Evolutionary conservation across 2,113 vertebrate species (phyloP).

Genomic region (Tachuris rubrigastra): DNA sequence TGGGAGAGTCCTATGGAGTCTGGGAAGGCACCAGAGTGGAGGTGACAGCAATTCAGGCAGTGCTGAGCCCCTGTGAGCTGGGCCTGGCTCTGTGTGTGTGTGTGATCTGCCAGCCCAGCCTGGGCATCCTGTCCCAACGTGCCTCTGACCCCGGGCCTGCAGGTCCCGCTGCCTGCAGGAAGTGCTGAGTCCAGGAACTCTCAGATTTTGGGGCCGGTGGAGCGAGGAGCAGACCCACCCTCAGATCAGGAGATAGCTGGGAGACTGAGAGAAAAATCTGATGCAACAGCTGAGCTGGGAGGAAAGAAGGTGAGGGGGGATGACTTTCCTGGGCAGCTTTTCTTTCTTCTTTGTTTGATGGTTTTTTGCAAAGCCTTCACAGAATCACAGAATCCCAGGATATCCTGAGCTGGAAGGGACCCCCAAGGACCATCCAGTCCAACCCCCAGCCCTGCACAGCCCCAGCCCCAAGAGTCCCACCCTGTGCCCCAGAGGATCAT

Average conservation of each 20-base stretch:
- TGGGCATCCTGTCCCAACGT: neutral
- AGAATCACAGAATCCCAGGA: neutral
- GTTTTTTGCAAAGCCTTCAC: neutral
- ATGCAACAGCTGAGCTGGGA: conserved; percentile 10
- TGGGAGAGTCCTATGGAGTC: neutral
- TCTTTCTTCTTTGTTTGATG: neutral
- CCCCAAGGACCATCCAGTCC: neutral
- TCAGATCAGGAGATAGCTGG: conserved; percentile 25
- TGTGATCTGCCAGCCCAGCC: neutral
- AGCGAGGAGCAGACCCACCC: conserved; percentile 19
- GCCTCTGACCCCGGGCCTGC: neutral
- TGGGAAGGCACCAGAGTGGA: neutral
- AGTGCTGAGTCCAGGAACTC: neutral
- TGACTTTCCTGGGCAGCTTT: neutral
- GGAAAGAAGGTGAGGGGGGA: neutral
- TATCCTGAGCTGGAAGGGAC: neutral
- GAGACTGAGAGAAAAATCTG: neutral
- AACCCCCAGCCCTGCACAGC: neutral
- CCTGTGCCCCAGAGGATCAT: no score
- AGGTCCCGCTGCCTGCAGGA: neutral
- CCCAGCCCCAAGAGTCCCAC: neutral
- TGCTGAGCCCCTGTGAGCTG: neutral
- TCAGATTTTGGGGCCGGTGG: neutral
- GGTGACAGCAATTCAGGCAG: neutral
- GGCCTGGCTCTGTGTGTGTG: neutral